A percentile compares a stretch with the other conserved stretches of the same genome.
These are phyloP conservation scores for Sebastes aleutianus DNA, from an alignment of 2,797 vertebrate species.

Conservation along the genomic window DNA sequence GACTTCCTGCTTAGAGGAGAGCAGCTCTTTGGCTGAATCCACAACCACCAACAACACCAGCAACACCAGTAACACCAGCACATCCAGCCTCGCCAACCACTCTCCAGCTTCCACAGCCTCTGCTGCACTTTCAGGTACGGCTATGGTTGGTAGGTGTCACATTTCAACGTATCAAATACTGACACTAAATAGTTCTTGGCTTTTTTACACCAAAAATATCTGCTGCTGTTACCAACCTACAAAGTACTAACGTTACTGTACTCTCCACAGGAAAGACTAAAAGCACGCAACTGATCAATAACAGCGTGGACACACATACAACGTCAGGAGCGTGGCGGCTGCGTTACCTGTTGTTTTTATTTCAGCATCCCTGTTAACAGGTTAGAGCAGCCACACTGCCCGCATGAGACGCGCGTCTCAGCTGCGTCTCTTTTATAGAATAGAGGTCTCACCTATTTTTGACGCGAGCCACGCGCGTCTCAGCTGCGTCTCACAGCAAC, in stretches of 20 bases:
- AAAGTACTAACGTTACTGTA: neutral
- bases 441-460: too few relatives aligned
- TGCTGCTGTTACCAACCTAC: neutral
- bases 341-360: too few relatives aligned
- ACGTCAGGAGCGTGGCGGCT: too few relatives aligned
- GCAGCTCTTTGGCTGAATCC: conserved; percentile 60
- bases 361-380: too few relatives aligned
- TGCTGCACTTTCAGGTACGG: conserved; percentile 57
- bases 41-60: neutral
- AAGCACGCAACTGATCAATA: neutral
- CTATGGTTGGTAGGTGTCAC: neutral
- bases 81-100: conserved; percentile 42
- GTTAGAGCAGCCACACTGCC: too few relatives aligned
- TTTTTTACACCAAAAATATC: neutral
- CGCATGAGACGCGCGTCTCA: too few relatives aligned
- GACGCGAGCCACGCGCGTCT: too few relatives aligned
- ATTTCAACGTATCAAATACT: neutral
- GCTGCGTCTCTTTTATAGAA: too few relatives aligned
- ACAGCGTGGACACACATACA: too few relatives aligned
- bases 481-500: too few relatives aligned
- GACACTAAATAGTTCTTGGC: neutral
- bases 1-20: conserved; percentile 89
- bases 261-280: neutral
- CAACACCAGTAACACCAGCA: conserved; percentile 14
- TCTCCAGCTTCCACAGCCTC: conserved; percentile 67